A percentile compares a stretch with the other conserved stretches of the same genome.
Conservation (phyloP, 2,888 invertebrate species). For the Pardosa pseudoannulata region DNA sequence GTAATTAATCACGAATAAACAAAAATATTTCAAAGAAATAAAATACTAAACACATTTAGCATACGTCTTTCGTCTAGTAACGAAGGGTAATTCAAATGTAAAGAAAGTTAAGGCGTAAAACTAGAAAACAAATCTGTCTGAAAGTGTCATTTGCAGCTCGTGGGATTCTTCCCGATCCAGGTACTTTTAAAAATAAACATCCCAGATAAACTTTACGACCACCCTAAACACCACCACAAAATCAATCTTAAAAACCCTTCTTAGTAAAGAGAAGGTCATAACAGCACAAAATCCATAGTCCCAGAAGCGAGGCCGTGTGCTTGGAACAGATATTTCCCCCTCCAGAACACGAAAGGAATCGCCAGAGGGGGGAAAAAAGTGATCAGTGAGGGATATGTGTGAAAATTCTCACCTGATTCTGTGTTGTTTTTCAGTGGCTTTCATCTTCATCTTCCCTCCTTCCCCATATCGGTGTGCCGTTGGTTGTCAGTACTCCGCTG, state of each 20-base stretch:
- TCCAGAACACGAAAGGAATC: not conserved
- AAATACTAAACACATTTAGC: too few relatives aligned
- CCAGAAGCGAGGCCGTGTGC: too few relatives aligned
- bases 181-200: not conserved
- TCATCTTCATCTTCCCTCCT: conserved; percentile 2
- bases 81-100: too few relatives aligned
- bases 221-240: not conserved
- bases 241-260: conserved; percentile 5
- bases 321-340: not conserved
- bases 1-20: too few relatives aligned
- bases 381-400: not conserved
- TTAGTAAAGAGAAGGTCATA: not conserved
- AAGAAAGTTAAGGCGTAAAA: too few relatives aligned
- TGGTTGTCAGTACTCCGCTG: not conserved
- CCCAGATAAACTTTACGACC: not conserved
- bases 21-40: too few relatives aligned
- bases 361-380: not conserved
- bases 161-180: not conserved
- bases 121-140: not conserved
- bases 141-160: not conserved
- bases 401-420: conserved; percentile 12
- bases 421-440: not conserved
- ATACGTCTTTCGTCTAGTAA: too few relatives aligned
- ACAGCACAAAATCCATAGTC: not conserved
- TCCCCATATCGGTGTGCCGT: conserved; percentile 1